phyloP scores from a whole-genome alignment of 2,888 invertebrate species.

The Epinotia bilunana region DNA sequence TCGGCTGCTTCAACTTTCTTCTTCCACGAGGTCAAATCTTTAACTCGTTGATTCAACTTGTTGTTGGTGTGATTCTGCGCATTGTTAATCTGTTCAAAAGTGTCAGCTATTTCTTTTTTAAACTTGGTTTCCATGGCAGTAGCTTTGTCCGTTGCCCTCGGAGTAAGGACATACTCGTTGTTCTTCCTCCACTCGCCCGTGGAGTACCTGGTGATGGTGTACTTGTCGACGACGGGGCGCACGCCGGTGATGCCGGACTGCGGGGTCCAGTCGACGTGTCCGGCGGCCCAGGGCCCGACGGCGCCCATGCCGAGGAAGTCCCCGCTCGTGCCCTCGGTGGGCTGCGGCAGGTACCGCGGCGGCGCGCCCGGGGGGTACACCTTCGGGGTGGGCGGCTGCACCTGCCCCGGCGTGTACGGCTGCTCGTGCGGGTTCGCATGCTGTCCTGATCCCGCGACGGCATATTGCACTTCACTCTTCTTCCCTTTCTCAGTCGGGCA shows the following conservation, averaged over 20 bases:
- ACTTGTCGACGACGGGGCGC: conserved; percentile 90
- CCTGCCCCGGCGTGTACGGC: conserved; percentile 69
- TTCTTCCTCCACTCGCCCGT: conserved; percentile 89
- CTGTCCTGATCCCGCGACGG: conserved; percentile 53
- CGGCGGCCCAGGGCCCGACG: conserved; percentile 89
- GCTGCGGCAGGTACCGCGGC: conserved; percentile 73
- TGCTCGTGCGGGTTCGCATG: conserved; percentile 52
- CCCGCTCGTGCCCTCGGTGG: conserved; percentile 73
- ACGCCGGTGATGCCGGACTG: conserved; percentile 89
- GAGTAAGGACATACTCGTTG: conserved; percentile 80
- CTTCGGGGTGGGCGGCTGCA: conserved; percentile 65
- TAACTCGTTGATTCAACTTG: conserved; percentile 61
- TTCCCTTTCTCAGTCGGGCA: conserved; percentile 57
- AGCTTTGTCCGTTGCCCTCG: conserved; percentile 68
- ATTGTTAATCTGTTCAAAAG: conserved; percentile 83
- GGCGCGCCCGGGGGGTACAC: conserved; percentile 69
- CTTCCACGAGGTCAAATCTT: conserved; percentile 87
- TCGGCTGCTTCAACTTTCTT: conserved; percentile 86
- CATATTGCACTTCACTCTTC: conserved; percentile 41
- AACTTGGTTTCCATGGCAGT: conserved; percentile 58
- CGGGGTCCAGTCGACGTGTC: conserved; percentile 90
- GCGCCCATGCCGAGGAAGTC: conserved; percentile 75
- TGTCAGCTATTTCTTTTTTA: conserved; percentile 74
- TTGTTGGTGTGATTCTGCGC: conserved; percentile 79
- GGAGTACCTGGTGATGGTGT: conserved; percentile 89